These are phyloP conservation scores for Setipinna tenuifilis DNA, from an alignment of 2,797 vertebrate species.

Conservation along the genomic window DNA sequence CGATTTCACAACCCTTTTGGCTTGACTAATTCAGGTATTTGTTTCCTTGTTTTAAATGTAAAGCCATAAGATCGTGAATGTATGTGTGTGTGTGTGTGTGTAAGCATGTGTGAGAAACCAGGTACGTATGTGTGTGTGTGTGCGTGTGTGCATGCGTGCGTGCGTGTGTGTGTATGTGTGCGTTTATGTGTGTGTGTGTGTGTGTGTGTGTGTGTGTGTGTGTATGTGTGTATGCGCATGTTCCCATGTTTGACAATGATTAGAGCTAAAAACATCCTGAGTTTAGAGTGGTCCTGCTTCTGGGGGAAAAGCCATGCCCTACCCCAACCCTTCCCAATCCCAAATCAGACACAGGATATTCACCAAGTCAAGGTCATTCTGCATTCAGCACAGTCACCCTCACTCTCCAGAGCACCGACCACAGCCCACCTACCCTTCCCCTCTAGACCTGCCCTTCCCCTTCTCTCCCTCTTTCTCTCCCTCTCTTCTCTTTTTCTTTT, in stretches of 20 bases:
- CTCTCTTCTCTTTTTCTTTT: constrained; percentile 43
- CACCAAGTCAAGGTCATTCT: neutral
- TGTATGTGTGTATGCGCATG: neutral
- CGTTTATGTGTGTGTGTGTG: neutral
- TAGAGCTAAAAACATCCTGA: neutral
- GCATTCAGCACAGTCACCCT: neutral
- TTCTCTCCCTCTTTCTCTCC: constrained; percentile 33
- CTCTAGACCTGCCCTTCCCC: neutral
- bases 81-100: constrained; percentile 23
- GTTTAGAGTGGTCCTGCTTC: neutral
- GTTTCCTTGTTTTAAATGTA: neutral
- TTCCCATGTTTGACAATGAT: neutral
- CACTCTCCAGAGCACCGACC: neutral
- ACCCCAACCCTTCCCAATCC: neutral
- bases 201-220: constrained; percentile 38
- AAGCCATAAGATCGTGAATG: neutral
- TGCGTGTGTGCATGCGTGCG: neutral
- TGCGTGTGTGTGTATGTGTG: constrained; percentile 37
- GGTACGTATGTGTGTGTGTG: constrained; percentile 37
- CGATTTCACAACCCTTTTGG: neutral
- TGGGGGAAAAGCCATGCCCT: neutral
- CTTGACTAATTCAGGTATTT: neutral
- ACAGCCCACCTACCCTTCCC: neutral
- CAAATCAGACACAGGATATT: neutral
- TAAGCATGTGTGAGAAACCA: too few species aligned